Base-by-base conservation (phyloP, 2,797 vertebrate genomes). In the Myoxocephalus aenaeus region DNA sequence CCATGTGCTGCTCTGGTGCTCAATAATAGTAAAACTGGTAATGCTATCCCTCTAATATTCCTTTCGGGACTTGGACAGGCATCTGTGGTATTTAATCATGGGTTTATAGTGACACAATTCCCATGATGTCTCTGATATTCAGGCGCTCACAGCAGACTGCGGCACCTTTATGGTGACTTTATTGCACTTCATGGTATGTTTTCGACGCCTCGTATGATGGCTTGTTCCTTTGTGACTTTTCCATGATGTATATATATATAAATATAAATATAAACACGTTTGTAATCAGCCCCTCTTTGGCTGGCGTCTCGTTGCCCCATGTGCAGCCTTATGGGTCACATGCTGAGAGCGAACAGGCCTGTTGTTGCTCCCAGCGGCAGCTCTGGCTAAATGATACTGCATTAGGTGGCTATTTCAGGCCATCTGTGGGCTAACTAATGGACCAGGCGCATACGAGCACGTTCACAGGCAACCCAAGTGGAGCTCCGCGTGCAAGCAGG, bases 401-500 rank as follows among this genome's bases (percentile, higher is more conserved):
- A 90, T 89, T 92, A 86, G 83, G 83, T 68, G 85, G 86, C 92
- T 93, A 93, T 92, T 93, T 91, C 83, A 82, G 82, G 89, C 86
- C 90, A 90, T 90, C 90, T 92, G 89, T 32, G 78, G 32, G 67
- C 86, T 70, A 84, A 89, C 84, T 93, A 89, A 92, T 91, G 90
- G 86, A 73, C 83, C 92, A 92, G 92, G 72, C 85, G 44, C 93
- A 93, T 86, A 63, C 70, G 69, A 88, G 85, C 93, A 91, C 85
- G 86, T 80, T 93, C 86, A 72, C 69, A 79, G 82, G 90, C 82
- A 92, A 93, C 86, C 79, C 83, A 90, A 91, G 88, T 13, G 75
- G 63, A 74, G 51, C 25, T 75, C 32, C 25, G 56, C 65, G 42
- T 63, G 86, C 75, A 68, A 68, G 75, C 69, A 69, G 71, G 67